These are phyloP conservation scores for Cremastobaeus sp. DNA, from an alignment of 2,888 invertebrate genomes.

Conservation along the genomic window DNA sequence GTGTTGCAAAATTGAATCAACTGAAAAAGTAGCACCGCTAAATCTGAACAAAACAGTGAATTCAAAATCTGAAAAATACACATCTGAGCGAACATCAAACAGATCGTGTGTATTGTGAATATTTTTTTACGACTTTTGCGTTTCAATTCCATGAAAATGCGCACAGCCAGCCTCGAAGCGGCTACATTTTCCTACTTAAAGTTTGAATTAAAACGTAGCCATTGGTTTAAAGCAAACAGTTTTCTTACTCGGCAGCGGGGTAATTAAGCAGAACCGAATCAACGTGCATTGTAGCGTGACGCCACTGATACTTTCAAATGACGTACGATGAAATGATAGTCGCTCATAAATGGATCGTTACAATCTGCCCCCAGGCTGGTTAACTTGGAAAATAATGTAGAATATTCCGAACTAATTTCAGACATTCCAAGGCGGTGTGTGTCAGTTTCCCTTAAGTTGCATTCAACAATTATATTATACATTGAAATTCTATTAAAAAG, in stretches of 20 bases:
- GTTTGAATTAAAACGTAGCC: too few relatives aligned
- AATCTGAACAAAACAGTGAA: too few relatives aligned
- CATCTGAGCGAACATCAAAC: not conserved
- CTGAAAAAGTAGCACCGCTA: too few relatives aligned
- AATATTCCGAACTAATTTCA: conserved; percentile 40
- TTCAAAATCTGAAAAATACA: conserved; percentile 2
- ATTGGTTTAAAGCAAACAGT: too few relatives aligned
- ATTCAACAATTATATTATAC: conserved; percentile 13
- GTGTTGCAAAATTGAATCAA: too few relatives aligned
- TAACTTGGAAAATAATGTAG: conserved; percentile 40
- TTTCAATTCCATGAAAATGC: conserved; percentile 9
- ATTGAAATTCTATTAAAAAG: not conserved
- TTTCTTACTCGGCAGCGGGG: too few relatives aligned
- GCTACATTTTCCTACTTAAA: too few relatives aligned
- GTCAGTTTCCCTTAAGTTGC: conserved; percentile 17
- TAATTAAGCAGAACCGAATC: conserved; percentile 5
- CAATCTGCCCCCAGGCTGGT: conserved; percentile 21
- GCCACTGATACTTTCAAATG: conserved; percentile 16
- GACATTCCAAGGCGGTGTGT: conserved; percentile 35
- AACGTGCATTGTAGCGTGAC: not conserved
- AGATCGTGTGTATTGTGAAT: not conserved
- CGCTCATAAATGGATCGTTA: conserved; percentile 25
- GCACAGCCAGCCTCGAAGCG: too few relatives aligned
- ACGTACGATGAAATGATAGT: conserved; percentile 21
- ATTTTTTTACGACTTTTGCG: not conserved